Conservation (phyloP, 2,888 invertebrate genomes). For the Protula sp. region DNA sequence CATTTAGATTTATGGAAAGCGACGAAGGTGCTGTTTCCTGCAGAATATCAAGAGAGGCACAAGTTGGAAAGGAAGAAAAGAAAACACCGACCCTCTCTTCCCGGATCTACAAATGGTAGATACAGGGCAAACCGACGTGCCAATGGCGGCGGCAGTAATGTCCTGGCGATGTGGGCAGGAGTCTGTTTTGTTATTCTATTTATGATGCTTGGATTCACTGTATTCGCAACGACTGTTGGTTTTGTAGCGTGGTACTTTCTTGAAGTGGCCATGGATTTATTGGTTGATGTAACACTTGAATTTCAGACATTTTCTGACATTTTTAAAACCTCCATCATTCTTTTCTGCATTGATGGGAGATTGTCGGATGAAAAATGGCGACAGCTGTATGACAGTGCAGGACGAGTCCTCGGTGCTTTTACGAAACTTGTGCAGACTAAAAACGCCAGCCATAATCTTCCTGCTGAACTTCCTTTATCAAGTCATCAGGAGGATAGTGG, state of each 20-base stretch:
- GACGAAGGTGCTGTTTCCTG: no score
- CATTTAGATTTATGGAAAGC: no score
- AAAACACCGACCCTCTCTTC: not conserved
- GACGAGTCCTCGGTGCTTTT: not conserved
- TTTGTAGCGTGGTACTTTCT: constrained; percentile 6
- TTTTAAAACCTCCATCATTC: not conserved
- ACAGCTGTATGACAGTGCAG: not conserved
- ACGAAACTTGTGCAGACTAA: not conserved
- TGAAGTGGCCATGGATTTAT: constrained; percentile 7
- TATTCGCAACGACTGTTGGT: constrained; percentile 5
- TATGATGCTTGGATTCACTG: constrained; percentile 6
- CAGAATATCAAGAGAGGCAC: not conserved
- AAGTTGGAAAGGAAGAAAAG: not conserved
- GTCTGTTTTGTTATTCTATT: constrained; percentile 1
- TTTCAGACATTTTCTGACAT: constrained; percentile 1
- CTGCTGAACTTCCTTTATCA: not conserved
- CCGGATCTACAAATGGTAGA: not conserved
- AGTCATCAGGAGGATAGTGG: not conserved
- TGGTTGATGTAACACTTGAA: not conserved
- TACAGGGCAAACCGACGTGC: not conserved
- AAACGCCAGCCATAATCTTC: not conserved
- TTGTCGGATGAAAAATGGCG: not conserved
- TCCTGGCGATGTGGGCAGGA: not conserved
- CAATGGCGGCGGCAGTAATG: not conserved
- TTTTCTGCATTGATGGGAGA: constrained; percentile 6